phyloP scores from a whole-genome alignment of 23 tunicate species.

The Oikopleura dioica region DNA sequence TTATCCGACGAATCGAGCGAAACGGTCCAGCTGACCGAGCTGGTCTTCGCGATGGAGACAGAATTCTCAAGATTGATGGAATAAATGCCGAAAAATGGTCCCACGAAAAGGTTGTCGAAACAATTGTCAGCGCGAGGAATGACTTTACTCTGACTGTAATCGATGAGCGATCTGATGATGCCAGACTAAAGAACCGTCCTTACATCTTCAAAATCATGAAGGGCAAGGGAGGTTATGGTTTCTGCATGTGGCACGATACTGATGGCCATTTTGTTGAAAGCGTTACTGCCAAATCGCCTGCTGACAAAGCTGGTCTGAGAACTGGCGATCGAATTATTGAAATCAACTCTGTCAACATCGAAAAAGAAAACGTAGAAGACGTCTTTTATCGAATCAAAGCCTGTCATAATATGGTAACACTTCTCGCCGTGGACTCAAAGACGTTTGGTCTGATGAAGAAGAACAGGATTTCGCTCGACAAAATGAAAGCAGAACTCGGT shows the following conservation, averaged over 20 bases:
- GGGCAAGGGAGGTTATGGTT: constrained; percentile 62
- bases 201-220: constrained; percentile 3
- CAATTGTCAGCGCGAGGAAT: constrained; percentile 12
- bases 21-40: constrained; percentile 57
- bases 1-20: constrained; percentile 34
- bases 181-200: constrained; percentile 12
- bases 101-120: constrained; percentile 32
- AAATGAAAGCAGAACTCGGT: constrained; percentile 27
- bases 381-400: constrained; percentile 25
- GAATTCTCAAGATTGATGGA: constrained; percentile 35
- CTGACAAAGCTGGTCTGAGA: constrained; percentile 88
- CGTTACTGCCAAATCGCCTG: constrained; percentile 57
- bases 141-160: constrained; percentile 41
- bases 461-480: constrained; percentile 28
- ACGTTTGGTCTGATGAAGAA: constrained; percentile 46
- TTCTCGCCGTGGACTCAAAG: constrained; percentile 63
- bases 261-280: constrained; percentile 82
- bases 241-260: constrained; percentile 84
- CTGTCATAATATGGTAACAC: constrained; percentile 34
- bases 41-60: constrained; percentile 52
- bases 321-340: constrained; percentile 75
- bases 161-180: constrained; percentile 55
- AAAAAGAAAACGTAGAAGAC: constrained; percentile 55
- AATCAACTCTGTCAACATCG: constrained; percentile 69
- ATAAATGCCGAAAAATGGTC: constrained; percentile 22